These are phyloP conservation scores for Rhincodon typus DNA, from an alignment of 2,797 vertebrate species.

Conservation along the genomic window DNA sequence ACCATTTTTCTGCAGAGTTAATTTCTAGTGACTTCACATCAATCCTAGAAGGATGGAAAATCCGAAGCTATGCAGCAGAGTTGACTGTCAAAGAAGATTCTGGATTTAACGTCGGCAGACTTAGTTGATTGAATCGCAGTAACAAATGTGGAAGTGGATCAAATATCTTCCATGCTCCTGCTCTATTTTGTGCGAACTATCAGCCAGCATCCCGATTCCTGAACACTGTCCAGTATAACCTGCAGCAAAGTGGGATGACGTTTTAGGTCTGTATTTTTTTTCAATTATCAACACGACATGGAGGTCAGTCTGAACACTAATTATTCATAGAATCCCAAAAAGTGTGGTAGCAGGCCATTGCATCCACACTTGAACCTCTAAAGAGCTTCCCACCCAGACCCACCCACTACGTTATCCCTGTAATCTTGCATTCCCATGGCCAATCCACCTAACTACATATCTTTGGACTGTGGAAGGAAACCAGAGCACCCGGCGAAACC, in stretches of 20 bases:
- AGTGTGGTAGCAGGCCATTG: no score
- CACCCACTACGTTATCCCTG: no score
- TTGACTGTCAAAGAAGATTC: neutral
- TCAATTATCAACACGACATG: neutral
- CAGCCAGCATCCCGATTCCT: neutral
- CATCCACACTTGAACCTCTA: no score
- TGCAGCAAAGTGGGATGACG: neutral
- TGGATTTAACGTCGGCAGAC: neutral
- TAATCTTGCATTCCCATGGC: no score
- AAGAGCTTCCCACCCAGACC: no score
- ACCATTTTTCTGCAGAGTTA: neutral
- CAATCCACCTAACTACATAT: no score
- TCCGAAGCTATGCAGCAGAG: neutral
- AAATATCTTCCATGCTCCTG: neutral
- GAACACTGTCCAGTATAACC: neutral
- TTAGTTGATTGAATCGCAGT: neutral
- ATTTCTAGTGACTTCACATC: neutral
- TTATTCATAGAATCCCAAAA: no score
- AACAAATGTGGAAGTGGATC: neutral
- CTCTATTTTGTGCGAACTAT: neutral
- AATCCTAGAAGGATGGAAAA: neutral
- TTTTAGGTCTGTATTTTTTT: neutral
- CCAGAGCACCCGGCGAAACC: no score
- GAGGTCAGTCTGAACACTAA: neutral
- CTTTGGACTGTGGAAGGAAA: no score